A percentile compares a stretch with the other conserved stretches of the same genome.
These are phyloP conservation scores for Mareca penelope DNA, from an alignment of 2,797 vertebrate genomes.

Conservation along the genomic window DNA sequence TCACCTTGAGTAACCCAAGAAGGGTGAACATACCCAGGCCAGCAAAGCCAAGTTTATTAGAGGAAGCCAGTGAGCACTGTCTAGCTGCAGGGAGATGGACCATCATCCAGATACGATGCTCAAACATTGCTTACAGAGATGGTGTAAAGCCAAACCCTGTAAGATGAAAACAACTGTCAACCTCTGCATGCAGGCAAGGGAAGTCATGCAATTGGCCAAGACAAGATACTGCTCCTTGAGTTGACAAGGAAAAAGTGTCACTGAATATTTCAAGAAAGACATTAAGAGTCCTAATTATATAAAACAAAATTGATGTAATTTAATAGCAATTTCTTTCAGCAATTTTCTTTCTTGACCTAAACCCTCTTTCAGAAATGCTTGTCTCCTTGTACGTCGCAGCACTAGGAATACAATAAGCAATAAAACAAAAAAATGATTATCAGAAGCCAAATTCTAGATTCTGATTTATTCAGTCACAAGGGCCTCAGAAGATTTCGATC, in stretches of 20 bases:
- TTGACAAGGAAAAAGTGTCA: neutral
- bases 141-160: neutral
- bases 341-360: neutral
- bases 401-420: neutral
- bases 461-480: neutral
- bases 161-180: neutral
- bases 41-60: neutral
- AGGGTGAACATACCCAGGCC: neutral
- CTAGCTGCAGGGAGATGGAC: neutral
- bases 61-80: slow-evolving; percentile 10
- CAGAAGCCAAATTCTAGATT: neutral
- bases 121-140: neutral
- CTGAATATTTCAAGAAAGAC: slow-evolving; percentile 50
- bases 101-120: neutral
- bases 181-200: neutral
- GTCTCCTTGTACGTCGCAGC: neutral
- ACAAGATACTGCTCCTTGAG: neutral
- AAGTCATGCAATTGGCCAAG: neutral
- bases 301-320: slow-evolving; percentile 31
- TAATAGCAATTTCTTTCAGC: neutral
- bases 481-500: neutral
- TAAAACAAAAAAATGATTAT: neutral
- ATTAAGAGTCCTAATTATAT: neutral
- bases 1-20: neutral
- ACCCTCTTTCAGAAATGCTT: neutral